Evolutionary conservation across 2,797 vertebrate species (phyloP).

Genomic region (Chaunax sp.): DNA sequence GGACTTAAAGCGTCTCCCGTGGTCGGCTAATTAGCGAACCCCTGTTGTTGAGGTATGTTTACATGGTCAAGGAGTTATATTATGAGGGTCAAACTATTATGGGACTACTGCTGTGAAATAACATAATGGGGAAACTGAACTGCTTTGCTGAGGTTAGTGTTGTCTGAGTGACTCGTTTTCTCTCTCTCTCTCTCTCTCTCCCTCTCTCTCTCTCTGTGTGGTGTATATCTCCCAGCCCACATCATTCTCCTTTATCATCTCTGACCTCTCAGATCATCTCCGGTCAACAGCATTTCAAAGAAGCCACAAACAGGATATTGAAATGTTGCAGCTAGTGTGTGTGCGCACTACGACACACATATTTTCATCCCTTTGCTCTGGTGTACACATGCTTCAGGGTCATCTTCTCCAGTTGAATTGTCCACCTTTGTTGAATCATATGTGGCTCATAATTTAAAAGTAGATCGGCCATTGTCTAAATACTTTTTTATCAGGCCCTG

Average conservation of each 20-base stretch:
- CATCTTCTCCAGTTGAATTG: not conserved
- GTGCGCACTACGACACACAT: not conserved
- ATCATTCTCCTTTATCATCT: conserved; percentile 25
- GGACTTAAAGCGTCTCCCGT: no score
- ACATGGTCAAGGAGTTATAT: no score
- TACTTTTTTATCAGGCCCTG: conserved; percentile 8
- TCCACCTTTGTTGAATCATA: not conserved
- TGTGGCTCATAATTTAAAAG: not conserved
- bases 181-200: no score
- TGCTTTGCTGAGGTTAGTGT: no score
- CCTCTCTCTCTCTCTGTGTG: not conserved
- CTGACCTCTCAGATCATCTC: conserved; percentile 19
- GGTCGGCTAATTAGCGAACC: no score
- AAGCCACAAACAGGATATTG: conserved; percentile 57
- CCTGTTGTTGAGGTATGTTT: no score
- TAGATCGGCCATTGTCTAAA: not conserved
- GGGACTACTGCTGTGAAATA: no score
- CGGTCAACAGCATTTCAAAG: conserved; percentile 17
- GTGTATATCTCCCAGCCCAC: conserved; percentile 19
- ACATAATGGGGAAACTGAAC: no score
- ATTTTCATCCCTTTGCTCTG: not conserved
- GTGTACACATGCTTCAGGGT: not conserved
- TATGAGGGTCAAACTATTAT: no score
- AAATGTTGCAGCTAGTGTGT: conserved; percentile 7
- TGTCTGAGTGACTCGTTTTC: no score